These are phyloP conservation scores for Prunella himalayana DNA, from an alignment of 2,113 vertebrate genomes.

Conservation along the genomic window DNA sequence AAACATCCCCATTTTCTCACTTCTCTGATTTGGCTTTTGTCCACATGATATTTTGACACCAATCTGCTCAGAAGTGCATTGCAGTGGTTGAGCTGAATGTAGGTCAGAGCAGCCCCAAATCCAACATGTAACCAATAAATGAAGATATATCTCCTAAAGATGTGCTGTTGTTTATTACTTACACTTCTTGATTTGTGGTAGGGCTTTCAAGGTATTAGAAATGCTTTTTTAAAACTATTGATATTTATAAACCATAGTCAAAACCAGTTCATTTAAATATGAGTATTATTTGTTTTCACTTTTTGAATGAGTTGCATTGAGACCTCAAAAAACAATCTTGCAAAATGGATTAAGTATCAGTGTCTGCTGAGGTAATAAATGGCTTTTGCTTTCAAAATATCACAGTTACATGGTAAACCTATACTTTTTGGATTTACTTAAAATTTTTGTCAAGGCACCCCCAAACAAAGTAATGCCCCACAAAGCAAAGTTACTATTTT, in stretches of 20 bases:
- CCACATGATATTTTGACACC: neutral
- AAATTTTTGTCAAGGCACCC: neutral
- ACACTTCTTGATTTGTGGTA: neutral
- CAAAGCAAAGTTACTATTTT: neutral
- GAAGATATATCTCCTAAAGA: neutral
- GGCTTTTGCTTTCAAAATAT: constrained; percentile 68
- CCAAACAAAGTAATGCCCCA: neutral
- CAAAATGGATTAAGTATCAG: constrained; percentile 62
- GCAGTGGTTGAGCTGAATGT: neutral
- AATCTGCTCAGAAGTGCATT: neutral
- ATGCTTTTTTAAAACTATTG: neutral
- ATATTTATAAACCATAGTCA: neutral
- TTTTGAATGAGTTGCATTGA: neutral
- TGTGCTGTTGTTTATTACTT: neutral
- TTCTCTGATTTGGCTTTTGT: neutral
- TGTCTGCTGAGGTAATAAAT: constrained; percentile 65
- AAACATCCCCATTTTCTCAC: neutral
- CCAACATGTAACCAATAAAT: neutral
- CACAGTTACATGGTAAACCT: constrained; percentile 62
- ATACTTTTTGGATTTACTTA: constrained; percentile 8
- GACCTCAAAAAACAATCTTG: constrained; percentile 37
- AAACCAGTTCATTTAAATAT: neutral
- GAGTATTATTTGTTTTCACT: neutral
- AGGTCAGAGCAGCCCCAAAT: neutral
- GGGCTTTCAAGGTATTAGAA: neutral